Evolutionary conservation across 2,888 invertebrate genomes (phyloP), one percentile per base, ranked within the genome.

Genomic region (Trypoxylon attenuatum): DNA sequence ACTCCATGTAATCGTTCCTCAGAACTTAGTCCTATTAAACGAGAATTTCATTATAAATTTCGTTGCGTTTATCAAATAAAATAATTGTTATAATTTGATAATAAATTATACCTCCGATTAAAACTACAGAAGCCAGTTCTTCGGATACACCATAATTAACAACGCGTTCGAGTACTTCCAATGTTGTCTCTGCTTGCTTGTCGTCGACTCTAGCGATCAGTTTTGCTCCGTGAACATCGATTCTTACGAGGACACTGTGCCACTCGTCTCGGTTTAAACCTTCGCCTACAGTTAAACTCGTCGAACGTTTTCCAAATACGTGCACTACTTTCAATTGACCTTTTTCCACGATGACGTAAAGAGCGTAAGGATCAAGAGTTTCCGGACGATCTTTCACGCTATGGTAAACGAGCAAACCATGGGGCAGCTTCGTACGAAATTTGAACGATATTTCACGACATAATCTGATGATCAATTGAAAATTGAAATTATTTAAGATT

Each of bases 241-340:
- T 96, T 62, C 94, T 91, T 39, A 94, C 95, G 55, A 93, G 92
- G 13, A 96, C 96, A 77, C 92, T 93, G 85, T 96, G 96, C 96
- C 96, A 96, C 81, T 94, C 92, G 82, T 96, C 96, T 76, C 94
- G 91, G 87, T 96, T 96, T 56, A 96, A 87, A 2, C 95, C 96
- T 87, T 95, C 91, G 29, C 96, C 96, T 2, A 96, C 96, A 0
- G 94, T 95, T 39, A 96, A 82, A n/a, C 91, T 91, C 0, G 96
- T 96, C 52, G 95, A 91, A 83, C 94, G 93, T 84, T 96, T 95
- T 2, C 96, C 96, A 84, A 96, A 96, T 21, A 96, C 95, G 85
- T 96, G 96, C 5, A 96, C 96, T 56, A 96, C 95, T 90, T 96
- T 96, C 15, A 96, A 88, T 87, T 96, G 95, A 15, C 96, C 96